A percentile compares a stretch with the other conserved stretches of the same genome.
Conservation (phyloP, 2,797 vertebrate species). For the Peromyscus eremicus region DNA sequence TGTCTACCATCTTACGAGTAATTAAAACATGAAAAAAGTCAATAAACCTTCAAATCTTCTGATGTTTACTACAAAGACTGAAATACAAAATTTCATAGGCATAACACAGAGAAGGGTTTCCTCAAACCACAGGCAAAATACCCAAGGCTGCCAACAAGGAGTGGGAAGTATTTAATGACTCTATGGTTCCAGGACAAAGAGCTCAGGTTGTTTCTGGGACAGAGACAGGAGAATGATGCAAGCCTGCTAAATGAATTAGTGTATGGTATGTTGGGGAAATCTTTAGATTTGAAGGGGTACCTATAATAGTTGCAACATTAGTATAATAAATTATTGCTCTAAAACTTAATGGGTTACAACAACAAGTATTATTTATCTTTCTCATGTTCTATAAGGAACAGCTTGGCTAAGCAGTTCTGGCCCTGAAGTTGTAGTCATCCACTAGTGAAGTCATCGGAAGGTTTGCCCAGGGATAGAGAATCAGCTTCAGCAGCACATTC, state of each 20-base stretch:
- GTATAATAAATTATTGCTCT: background rate
- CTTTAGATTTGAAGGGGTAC: background rate
- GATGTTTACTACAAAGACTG: slow-evolving; percentile 39
- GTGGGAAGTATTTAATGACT: background rate
- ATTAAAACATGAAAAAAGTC: slow-evolving; percentile 24
- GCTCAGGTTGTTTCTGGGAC: background rate
- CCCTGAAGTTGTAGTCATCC: background rate
- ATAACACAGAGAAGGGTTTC: background rate
- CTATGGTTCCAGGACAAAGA: slow-evolving; percentile 9
- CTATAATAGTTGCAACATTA: background rate
- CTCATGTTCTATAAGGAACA: background rate
- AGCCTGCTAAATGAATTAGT: background rate
- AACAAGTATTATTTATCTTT: background rate
- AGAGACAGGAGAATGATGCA: background rate
- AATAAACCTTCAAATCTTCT: slow-evolving; percentile 10
- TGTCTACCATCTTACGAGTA: slow-evolving; percentile 31
- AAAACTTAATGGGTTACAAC: background rate
- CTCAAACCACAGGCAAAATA: slow-evolving; percentile 25
- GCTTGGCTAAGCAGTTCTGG: background rate
- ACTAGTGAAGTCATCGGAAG: background rate
- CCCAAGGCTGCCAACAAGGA: background rate
- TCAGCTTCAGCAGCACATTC: background rate
- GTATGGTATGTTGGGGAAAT: background rate
- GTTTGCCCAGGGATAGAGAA: background rate
- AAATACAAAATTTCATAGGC: background rate